These are phyloP conservation scores for Chironomus riparius DNA, from an alignment of 2,888 invertebrate genomes.

Conservation along the genomic window DNA sequence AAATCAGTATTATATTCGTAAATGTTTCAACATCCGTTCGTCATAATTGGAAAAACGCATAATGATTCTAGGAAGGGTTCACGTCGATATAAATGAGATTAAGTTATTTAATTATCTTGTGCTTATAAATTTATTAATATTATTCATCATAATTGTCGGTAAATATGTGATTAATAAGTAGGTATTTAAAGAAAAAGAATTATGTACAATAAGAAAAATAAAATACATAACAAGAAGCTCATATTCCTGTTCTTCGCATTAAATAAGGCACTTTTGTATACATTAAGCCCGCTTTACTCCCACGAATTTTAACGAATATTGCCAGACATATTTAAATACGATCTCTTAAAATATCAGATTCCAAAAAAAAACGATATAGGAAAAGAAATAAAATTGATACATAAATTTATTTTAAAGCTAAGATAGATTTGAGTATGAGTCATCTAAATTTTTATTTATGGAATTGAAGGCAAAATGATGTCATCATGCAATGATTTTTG, in stretches of 20 bases:
- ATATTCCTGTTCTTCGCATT: not conserved
- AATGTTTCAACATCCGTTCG: not conserved
- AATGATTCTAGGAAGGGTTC: conserved; percentile 31
- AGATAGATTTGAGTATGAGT: not conserved
- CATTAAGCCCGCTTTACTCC: not conserved
- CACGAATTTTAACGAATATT: not conserved
- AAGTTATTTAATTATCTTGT: conserved; percentile 26
- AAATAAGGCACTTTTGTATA: not conserved
- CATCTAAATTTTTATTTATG: not conserved
- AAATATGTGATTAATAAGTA: too few relatives aligned
- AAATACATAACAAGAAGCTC: not conserved
- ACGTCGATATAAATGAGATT: not conserved
- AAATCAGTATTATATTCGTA: not conserved
- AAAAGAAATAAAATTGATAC: not conserved
- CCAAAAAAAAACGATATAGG: not conserved
- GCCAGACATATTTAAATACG: not conserved
- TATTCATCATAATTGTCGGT: not conserved
- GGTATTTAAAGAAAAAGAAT: not conserved
- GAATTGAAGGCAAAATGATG: not conserved
- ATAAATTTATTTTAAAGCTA: not conserved
- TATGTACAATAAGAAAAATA: not conserved
- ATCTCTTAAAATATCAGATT: not conserved
- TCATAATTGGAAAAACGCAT: conserved; percentile 30
- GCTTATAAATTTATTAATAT: conserved; percentile 10
- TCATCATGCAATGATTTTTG: not conserved